A percentile compares a stretch with the other conserved stretches of the same genome.
Conservation (phyloP, 2,797 vertebrate genomes). For the Bovichtus variegatus region DNA sequence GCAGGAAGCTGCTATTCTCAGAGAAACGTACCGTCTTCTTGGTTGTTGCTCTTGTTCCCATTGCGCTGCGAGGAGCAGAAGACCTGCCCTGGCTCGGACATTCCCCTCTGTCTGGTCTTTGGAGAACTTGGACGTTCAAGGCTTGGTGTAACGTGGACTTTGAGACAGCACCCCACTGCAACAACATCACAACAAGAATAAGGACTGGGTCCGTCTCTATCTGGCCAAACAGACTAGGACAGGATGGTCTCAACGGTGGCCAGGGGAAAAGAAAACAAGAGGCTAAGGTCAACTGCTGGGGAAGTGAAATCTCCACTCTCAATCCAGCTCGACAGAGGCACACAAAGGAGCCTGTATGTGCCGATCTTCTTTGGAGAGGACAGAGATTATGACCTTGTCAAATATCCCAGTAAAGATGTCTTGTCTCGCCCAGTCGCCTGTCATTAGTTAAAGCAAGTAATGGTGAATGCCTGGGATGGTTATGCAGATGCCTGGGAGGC, state of each 20-base stretch:
- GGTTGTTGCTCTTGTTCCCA: slow-evolving; percentile 61
- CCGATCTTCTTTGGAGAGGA: slow-evolving; percentile 70
- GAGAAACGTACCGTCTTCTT: slow-evolving; percentile 80
- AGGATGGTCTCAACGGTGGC: slow-evolving; percentile 70
- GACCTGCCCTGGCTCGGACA: slow-evolving; percentile 61
- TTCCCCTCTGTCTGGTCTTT: slow-evolving; percentile 62
- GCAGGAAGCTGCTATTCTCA: neutral
- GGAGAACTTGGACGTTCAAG: slow-evolving; percentile 42
- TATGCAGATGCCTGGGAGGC: slow-evolving; percentile 79
- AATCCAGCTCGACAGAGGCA: slow-evolving; percentile 61
- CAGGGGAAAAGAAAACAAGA: slow-evolving; percentile 78
- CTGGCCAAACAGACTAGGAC: slow-evolving; percentile 47
- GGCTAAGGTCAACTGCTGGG: slow-evolving; percentile 73
- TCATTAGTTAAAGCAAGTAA: slow-evolving; percentile 79
- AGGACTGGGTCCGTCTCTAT: slow-evolving; percentile 53
- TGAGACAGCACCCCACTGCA: slow-evolving; percentile 74
- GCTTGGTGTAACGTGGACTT: slow-evolving; percentile 64
- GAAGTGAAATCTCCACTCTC: slow-evolving; percentile 72
- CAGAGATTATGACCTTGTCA: slow-evolving; percentile 78
- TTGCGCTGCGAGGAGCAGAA: slow-evolving; percentile 43
- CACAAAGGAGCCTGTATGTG: slow-evolving; percentile 75
- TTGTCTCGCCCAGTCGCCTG: slow-evolving; percentile 69
- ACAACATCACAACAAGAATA: slow-evolving; percentile 80
- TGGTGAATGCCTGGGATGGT: slow-evolving; percentile 77
- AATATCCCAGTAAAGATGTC: slow-evolving; percentile 77